Evolutionary conservation across 1,140 invertebrate genomes (phyloP).

Genomic region (Drepana arcuata): DNA sequence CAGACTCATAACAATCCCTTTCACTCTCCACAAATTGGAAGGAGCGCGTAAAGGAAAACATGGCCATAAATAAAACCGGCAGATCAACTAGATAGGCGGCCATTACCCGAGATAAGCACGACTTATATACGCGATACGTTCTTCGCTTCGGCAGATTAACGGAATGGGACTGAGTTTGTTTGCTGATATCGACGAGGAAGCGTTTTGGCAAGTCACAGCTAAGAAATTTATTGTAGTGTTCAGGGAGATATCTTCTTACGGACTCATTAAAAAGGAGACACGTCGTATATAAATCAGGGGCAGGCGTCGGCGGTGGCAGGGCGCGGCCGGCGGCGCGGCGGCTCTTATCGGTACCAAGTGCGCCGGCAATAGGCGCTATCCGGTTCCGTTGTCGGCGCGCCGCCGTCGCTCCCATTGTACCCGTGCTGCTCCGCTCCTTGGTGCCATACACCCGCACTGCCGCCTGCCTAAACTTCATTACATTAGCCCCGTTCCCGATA

Average conservation of each 20-base stretch:
- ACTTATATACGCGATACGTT: slow-evolving; percentile 57
- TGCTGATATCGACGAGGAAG: slow-evolving; percentile 62
- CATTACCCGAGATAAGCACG: slow-evolving; percentile 64
- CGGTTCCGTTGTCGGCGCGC: slow-evolving; percentile 55
- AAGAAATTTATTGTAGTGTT: slow-evolving; percentile 64
- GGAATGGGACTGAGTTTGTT: slow-evolving; percentile 56
- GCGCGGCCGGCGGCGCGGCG: slow-evolving; percentile 26
- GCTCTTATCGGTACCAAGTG: slow-evolving; percentile 49
- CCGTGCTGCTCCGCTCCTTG: slow-evolving; percentile 20
- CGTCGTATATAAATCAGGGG: slow-evolving; percentile 67
- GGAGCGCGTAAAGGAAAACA: slow-evolving; percentile 68
- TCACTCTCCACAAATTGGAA: slow-evolving; percentile 70
- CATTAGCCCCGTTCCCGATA: slow-evolving; percentile 47
- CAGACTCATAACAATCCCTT: slow-evolving; percentile 69
- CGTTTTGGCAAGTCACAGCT: slow-evolving; percentile 55
- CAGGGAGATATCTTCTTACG: slow-evolving; percentile 67
- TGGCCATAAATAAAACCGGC: slow-evolving; percentile 68
- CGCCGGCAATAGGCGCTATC: slow-evolving; percentile 68
- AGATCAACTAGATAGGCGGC: slow-evolving; percentile 68
- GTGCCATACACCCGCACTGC: too few relatives aligned
- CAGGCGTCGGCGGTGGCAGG: slow-evolving; percentile 31
- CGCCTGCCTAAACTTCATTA: slow-evolving; percentile 44
- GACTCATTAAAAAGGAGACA: slow-evolving; percentile 71
- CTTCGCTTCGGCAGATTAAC: slow-evolving; percentile 57
- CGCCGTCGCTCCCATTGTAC: slow-evolving; percentile 44